These are phyloP conservation scores for Danaus chrysippus DNA, from an alignment of 2,888 invertebrate species.

Conservation along the genomic window DNA sequence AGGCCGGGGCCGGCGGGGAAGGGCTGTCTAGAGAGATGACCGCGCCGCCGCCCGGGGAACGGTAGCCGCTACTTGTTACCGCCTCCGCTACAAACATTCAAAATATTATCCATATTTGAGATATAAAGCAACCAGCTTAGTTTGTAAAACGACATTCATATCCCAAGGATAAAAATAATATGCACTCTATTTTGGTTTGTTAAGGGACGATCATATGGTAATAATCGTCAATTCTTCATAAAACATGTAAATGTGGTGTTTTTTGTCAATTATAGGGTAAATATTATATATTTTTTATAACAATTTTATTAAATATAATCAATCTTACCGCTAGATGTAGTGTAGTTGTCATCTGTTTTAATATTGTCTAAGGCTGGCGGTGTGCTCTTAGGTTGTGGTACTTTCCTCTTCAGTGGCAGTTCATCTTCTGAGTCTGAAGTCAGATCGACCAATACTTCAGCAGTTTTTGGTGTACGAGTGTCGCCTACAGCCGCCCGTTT, in stretches of 20 bases:
- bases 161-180: no score
- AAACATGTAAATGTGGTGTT: no score
- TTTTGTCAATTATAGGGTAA: no score
- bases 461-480: constrained; percentile 56
- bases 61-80: constrained; percentile 81
- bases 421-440: constrained; percentile 88
- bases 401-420: constrained; percentile 81
- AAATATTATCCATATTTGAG: neutral
- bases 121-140: neutral
- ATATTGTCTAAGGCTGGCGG: constrained; percentile 58
- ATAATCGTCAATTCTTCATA: no score
- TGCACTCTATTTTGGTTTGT: no score
- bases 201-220: no score
- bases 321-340: constrained; percentile 53
- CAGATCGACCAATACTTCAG: constrained; percentile 81
- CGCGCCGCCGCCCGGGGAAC: constrained; percentile 71
- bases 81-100: constrained; percentile 49
- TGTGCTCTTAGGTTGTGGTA: constrained; percentile 57
- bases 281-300: no score
- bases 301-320: neutral
- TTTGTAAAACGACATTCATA: neutral
- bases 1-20: constrained; percentile 74
- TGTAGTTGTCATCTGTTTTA: constrained; percentile 63
- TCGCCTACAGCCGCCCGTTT: constrained; percentile 67
- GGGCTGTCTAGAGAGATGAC: constrained; percentile 83